Evolutionary conservation across 1,140 invertebrate genomes (phyloP), one percentile per base, ranked within the genome.

Genomic region (Neodiprion virginianus): DNA sequence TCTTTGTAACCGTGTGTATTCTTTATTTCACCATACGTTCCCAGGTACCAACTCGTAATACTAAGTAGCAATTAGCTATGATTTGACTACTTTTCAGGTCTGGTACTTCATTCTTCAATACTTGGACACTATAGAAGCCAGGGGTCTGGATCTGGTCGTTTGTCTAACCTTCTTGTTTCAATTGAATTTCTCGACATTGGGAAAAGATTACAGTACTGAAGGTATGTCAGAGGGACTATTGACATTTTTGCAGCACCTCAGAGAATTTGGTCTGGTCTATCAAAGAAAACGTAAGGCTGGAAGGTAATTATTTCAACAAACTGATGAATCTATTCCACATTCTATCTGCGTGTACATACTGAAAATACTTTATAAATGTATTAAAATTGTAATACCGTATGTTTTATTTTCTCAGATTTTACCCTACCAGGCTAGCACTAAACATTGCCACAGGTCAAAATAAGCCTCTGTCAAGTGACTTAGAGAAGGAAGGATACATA

Each of bases 101-200:
- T 99, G 98, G 98, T 95, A 97, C 85, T 99, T 99, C 88, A 94
- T 99, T 82, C 91, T 98, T 3, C 96, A 99, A 84, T 99, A 99
- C 88, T 89, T 99, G 74, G 96, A 98, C 79, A 98, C 96, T 11
- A 94, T 97, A 12, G 94, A 97, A 87, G 91, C 93, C 78, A 90
- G 95, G 79, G 95, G 94, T 12, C 89, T 98, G 70, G 94, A 95
- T 85, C 90, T 98, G 8, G 95, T 96, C 0, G 96, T 98, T 84
- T 99, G 96, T 88, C 90, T 99, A 11, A 95, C 95, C 14, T 98
- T 99, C 87, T 86, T 99, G 8, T 99, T 99, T 85, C 96, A 98
- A 91, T 91, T 99, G 68, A 98, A 96, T 88, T 99, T 99, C 88
- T 96, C 96, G 69, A 98, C 96, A 0, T 90, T 99, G 40, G 98